phyloP scores from a whole-genome alignment of 2,113 vertebrate species.

The Ptyas mucosa region DNA sequence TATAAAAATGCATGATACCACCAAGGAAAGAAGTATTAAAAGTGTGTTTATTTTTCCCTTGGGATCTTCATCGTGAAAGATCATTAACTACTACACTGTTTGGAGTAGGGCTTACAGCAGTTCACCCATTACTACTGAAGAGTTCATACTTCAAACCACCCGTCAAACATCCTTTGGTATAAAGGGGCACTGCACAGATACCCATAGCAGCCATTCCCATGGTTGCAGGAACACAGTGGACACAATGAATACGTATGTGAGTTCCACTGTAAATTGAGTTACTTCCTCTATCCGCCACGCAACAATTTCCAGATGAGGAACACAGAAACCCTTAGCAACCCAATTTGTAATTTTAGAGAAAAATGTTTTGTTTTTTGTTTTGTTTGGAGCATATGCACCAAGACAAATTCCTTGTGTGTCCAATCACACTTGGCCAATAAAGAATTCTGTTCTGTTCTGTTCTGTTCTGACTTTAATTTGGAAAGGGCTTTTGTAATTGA shows the following conservation, averaged over 20 bases:
- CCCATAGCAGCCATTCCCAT: not conserved
- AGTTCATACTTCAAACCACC: not conserved
- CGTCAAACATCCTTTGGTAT: not conserved
- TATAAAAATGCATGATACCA: not conserved
- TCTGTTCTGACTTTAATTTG: not conserved
- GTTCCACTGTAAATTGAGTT: not conserved
- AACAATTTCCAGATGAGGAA: not conserved
- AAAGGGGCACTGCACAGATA: not conserved
- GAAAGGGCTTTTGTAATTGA: not conserved
- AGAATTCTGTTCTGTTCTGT: too few relatives aligned
- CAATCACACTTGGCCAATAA: too few relatives aligned
- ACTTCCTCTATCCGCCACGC: not conserved
- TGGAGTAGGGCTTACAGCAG: not conserved
- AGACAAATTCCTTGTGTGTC: too few relatives aligned
- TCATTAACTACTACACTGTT: not conserved
- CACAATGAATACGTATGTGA: not conserved
- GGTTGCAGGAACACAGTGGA: not conserved
- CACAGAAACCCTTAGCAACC: not conserved
- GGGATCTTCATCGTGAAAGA: not conserved
- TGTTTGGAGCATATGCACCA: too few relatives aligned
- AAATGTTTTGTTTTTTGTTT: not conserved
- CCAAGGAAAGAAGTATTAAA: not conserved
- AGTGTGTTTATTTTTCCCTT: not conserved
- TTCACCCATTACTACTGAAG: not conserved
- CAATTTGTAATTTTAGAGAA: not conserved